phyloP scores from a whole-genome alignment of 1,140 invertebrate species.

The Drosophila punjabiensis region DNA sequence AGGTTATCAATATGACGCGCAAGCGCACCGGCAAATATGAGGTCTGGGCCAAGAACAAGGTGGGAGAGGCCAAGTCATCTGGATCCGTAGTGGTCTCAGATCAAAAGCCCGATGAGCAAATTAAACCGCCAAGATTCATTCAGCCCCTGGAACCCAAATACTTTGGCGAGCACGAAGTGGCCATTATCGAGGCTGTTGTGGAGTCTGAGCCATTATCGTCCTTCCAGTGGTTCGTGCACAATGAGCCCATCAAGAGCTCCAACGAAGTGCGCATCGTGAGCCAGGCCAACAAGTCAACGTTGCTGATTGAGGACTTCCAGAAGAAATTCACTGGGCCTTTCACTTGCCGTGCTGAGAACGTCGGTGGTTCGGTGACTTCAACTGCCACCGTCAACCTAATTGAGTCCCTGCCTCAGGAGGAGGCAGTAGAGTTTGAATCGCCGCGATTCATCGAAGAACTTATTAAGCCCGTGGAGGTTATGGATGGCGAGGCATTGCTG shows the following conservation, averaged over 20 bases:
- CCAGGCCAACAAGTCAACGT: conserved; percentile 92
- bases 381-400: conserved; percentile 91
- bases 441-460: conserved; percentile 92
- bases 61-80: conserved; percentile 91
- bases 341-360: conserved; percentile 95
- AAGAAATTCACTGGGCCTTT: conserved; percentile 91
- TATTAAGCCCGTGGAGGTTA: conserved; percentile 90
- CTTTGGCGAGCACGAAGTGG: conserved; percentile 90
- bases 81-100: conserved; percentile 90
- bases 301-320: conserved; percentile 92
- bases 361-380: conserved; percentile 93
- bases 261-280: conserved; percentile 90
- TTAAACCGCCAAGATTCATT: conserved; percentile 91
- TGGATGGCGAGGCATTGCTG: conserved; percentile 96
- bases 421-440: conserved; percentile 88
- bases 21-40: conserved; percentile 94
- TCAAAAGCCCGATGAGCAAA: conserved; percentile 87
- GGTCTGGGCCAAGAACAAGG: conserved; percentile 90
- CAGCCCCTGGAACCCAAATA: conserved; percentile 90
- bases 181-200: conserved; percentile 92
- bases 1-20: conserved; percentile 89
- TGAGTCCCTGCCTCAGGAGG: conserved; percentile 87
- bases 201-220: conserved; percentile 92
- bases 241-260: conserved; percentile 87
- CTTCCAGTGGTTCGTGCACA: conserved; percentile 94